A percentile compares a stretch with the other conserved stretches of the same genome.
phyloP scores from a whole-genome alignment of 2,888 invertebrate genomes.

The Agrotis puta region DNA sequence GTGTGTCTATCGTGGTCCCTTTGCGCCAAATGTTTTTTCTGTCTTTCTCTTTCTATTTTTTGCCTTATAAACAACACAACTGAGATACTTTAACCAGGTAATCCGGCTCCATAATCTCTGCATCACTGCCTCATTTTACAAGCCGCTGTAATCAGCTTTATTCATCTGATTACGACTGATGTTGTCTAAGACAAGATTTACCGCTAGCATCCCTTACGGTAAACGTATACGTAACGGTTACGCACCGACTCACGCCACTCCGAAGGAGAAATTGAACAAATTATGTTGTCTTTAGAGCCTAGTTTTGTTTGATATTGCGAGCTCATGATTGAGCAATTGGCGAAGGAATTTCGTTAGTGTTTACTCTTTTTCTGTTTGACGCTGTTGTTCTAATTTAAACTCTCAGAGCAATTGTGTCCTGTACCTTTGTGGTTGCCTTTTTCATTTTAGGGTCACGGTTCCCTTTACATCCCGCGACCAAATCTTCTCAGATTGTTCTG shows the following conservation, averaged over 20 bases:
- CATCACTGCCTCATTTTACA: constrained; percentile 1
- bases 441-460: too few relatives aligned
- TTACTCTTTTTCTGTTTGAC: not conserved
- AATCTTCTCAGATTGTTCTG: too few relatives aligned
- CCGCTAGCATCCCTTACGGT: constrained; percentile 59
- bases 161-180: constrained; percentile 41
- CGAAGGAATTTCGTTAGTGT: constrained; percentile 17
- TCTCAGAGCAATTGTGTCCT: not conserved
- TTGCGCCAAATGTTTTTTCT: too few relatives aligned
- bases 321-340: constrained; percentile 13
- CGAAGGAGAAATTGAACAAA: constrained; percentile 20
- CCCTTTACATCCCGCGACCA: too few relatives aligned
- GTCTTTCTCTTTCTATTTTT: too few relatives aligned
- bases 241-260: constrained; percentile 55
- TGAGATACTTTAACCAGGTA: too few relatives aligned
- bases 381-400: not conserved
- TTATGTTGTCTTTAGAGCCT: constrained; percentile 3
- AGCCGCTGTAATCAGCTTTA: constrained; percentile 19
- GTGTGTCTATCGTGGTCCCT: too few relatives aligned
- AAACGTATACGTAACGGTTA: constrained; percentile 67
- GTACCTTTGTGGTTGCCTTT: too few relatives aligned
- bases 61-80: too few relatives aligned
- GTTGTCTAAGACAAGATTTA: constrained; percentile 50
- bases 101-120: not conserved
- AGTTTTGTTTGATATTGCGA: constrained; percentile 9